phyloP scores from a whole-genome alignment of 1,140 invertebrate genomes.

The Drosophila trapezifrons region DNA sequence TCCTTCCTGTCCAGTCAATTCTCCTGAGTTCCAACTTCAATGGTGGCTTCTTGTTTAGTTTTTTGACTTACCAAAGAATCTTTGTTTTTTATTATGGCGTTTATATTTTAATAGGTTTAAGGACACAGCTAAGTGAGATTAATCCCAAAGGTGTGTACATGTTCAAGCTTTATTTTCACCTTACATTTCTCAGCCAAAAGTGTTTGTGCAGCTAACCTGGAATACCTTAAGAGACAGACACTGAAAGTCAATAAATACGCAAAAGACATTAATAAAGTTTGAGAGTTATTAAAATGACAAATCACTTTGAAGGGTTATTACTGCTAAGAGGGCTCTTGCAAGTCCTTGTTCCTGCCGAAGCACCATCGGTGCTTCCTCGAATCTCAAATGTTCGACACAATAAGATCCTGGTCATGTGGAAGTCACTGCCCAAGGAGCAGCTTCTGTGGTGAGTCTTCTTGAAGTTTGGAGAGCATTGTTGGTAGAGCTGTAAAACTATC shows the following conservation, averaged over 20 bases:
- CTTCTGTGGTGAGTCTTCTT: too few species aligned
- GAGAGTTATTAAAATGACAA: background rate
- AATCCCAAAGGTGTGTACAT: slow-evolving; percentile 50
- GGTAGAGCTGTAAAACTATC: too few species aligned
- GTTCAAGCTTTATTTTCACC: slow-evolving; percentile 66
- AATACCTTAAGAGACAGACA: slow-evolving; percentile 34
- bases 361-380: too few species aligned
- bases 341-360: too few species aligned
- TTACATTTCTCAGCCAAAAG: slow-evolving; percentile 55
- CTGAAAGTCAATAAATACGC: slow-evolving; percentile 69
- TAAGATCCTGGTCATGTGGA: too few species aligned
- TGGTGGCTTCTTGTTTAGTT: slow-evolving; percentile 61
- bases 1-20: slow-evolving; percentile 54
- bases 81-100: slow-evolving; percentile 44
- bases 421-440: too few species aligned
- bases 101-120: slow-evolving; percentile 46
- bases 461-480: too few species aligned
- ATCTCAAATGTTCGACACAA: too few species aligned
- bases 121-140: slow-evolving; percentile 44
- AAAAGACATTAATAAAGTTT: slow-evolving; percentile 43
- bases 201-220: slow-evolving; percentile 37
- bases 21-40: slow-evolving; percentile 38
- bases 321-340: too few species aligned
- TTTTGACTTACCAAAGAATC: slow-evolving; percentile 67
- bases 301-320: background rate